A percentile compares a stretch with the other conserved stretches of the same genome.
Evolutionary conservation across 1,140 invertebrate genomes (phyloP).

Genomic region (Drosophila azteca): DNA sequence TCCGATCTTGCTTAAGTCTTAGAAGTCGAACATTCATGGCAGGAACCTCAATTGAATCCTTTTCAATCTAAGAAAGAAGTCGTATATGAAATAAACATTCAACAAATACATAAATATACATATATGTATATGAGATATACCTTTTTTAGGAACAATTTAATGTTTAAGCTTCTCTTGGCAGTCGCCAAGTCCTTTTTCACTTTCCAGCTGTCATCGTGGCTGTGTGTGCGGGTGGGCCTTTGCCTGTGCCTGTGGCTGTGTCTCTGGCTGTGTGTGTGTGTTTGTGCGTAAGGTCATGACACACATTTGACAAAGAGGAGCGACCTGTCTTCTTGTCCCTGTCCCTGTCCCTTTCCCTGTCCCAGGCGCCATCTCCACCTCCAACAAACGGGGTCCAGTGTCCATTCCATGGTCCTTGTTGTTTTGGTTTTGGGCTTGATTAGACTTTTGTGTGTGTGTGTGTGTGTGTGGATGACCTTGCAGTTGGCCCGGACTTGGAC

Average conservation of each 20-base stretch:
- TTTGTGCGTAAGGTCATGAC: conserved; percentile 56
- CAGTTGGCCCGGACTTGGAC: conserved; percentile 14
- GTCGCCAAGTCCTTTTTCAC: neutral
- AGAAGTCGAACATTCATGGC: too few species aligned
- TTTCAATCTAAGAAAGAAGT: too few species aligned
- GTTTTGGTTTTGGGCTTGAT: conserved; percentile 51
- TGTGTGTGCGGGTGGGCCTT: neutral
- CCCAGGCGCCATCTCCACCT: neutral
- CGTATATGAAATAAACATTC: too few species aligned
- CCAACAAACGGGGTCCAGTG: conserved; percentile 20
- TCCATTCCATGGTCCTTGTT: conserved; percentile 39
- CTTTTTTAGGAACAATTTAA: conserved; percentile 3
- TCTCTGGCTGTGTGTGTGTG: neutral
- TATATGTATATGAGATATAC: too few species aligned
- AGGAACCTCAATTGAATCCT: too few species aligned
- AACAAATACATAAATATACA: too few species aligned
- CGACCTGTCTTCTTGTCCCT: conserved; percentile 18
- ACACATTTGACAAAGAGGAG: conserved; percentile 53
- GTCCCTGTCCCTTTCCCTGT: too few species aligned
- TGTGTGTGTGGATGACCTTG: conserved; percentile 24
- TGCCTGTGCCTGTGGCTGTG: neutral
- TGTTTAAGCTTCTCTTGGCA: neutral
- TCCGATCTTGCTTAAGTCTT: too few species aligned
- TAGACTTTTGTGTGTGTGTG: conserved; percentile 26
- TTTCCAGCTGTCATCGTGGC: conserved; percentile 9